A percentile compares a stretch with the other conserved stretches of the same genome.
phyloP scores from a whole-genome alignment of 2,797 vertebrate species.

The Phoebastria nigripes region DNA sequence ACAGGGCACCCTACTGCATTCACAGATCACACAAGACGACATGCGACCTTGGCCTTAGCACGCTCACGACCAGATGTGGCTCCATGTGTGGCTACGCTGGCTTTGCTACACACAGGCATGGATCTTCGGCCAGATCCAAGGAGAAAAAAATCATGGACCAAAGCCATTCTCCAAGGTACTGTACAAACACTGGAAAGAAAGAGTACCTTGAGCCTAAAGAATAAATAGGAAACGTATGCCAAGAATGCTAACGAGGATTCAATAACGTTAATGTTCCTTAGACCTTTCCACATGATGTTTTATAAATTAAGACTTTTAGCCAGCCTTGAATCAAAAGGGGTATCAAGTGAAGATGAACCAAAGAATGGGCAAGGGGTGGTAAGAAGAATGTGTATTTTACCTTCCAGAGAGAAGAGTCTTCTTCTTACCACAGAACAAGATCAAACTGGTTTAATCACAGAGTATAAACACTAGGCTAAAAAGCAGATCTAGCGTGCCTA shows the following conservation, averaged over 20 bases:
- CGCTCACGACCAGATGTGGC: fast-evolving
- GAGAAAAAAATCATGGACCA: background rate
- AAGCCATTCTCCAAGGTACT: background rate
- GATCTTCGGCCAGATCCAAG: background rate
- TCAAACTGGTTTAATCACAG: background rate
- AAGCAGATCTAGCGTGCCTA: background rate
- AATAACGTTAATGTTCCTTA: background rate
- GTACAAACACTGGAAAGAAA: background rate
- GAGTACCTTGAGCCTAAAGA: background rate
- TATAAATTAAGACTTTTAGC: background rate
- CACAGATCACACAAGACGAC: background rate
- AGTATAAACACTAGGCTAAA: background rate
- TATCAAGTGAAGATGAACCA: background rate
- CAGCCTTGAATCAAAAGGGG: background rate
- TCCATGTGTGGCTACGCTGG: background rate
- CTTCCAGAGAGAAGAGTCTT: background rate
- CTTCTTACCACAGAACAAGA: background rate
- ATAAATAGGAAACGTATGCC: background rate
- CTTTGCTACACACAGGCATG: background rate
- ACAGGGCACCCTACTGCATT: background rate
- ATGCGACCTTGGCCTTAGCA: background rate
- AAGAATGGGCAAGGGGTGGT: background rate
- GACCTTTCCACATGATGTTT: background rate
- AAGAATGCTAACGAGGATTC: background rate
- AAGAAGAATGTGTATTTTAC: background rate